Evolutionary conservation across 2,888 invertebrate genomes (phyloP).

Genomic region (Busseola fusca): DNA sequence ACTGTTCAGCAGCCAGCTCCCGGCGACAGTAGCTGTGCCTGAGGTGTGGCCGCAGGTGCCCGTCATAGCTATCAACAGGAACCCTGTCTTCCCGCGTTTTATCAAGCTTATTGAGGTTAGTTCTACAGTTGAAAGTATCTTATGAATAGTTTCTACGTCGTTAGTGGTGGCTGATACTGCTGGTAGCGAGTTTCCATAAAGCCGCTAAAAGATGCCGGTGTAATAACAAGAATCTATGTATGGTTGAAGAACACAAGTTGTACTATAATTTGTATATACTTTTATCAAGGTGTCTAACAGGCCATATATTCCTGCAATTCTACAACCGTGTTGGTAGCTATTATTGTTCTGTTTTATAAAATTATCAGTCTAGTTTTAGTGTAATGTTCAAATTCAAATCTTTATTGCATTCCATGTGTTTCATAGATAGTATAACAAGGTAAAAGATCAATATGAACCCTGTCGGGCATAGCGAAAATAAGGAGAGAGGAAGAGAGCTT

Average conservation of each 20-base stretch:
- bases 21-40: constrained; percentile 97
- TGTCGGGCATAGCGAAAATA: no score
- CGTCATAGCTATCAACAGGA: constrained; percentile 96
- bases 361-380: not conserved
- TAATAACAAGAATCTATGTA: not conserved
- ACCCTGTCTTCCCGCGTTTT: constrained; percentile 99
- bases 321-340: not conserved
- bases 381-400: no score
- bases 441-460: no score
- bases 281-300: not conserved
- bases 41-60: constrained; percentile 99
- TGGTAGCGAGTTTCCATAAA: not conserved
- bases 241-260: not conserved
- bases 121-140: not conserved
- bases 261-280: not conserved
- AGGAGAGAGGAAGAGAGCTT: no score
- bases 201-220: not conserved
- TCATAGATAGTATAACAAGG: no score
- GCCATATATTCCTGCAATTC: not conserved
- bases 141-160: not conserved
- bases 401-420: no score
- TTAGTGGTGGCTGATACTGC: not conserved
- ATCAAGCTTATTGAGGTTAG: constrained; percentile 98
- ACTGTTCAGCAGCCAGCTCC: constrained; percentile 90
- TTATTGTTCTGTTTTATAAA: not conserved